phyloP scores from a whole-genome alignment of 2,797 vertebrate species.

The Danio albolineatus region DNA sequence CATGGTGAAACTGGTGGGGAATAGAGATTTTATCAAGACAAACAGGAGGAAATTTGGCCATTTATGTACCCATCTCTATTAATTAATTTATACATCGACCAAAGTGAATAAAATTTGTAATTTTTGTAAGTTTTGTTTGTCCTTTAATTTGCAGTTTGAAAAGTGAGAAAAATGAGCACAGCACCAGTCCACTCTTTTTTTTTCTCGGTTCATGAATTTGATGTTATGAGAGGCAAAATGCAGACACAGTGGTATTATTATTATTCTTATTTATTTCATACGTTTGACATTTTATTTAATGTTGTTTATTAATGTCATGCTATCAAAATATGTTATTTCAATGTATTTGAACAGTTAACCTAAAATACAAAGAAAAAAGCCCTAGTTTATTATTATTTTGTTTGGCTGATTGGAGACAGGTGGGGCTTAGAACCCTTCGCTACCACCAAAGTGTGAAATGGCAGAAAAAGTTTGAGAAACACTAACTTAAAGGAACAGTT shows the following conservation, averaged over 20 bases:
- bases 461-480: too few species aligned
- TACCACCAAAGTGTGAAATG: not conserved
- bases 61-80: too few species aligned
- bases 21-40: too few species aligned
- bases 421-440: too few species aligned
- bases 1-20: too few species aligned
- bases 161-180: not conserved
- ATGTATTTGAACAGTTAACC: not conserved
- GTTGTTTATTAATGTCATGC: not conserved
- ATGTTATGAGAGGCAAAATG: not conserved
- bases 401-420: too few species aligned
- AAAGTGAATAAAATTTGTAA: not conserved
- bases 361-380: too few species aligned
- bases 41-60: too few species aligned
- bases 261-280: not conserved
- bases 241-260: not conserved
- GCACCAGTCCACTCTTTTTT: not conserved
- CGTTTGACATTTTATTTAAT: not conserved
- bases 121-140: not conserved
- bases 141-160: not conserved
- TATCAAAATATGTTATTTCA: too few species aligned
- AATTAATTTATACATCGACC: too few species aligned
- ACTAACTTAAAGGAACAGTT: too few species aligned
- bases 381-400: too few species aligned
- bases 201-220: not conserved